Conservation (phyloP, 2,113 vertebrate species). For the Myanophis thanlyinensis region DNA sequence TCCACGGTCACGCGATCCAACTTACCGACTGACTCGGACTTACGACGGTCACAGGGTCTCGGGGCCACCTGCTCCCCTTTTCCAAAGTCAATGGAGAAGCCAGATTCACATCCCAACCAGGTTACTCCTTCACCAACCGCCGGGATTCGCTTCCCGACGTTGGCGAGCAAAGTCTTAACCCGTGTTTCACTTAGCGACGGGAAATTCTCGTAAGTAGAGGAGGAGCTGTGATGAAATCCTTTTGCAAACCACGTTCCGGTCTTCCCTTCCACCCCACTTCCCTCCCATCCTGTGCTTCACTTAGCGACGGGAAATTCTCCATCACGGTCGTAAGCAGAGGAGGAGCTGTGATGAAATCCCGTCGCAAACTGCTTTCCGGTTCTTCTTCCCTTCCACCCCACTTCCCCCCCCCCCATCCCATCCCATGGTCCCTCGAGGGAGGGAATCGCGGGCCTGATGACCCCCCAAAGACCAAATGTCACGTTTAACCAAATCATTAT, state of each 20-base stretch:
- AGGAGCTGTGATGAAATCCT: constrained; percentile 40
- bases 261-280: background rate
- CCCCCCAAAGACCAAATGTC: constrained; percentile 84
- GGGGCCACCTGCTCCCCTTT: no score
- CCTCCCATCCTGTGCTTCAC: rapidly evolving
- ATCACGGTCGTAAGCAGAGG: no score
- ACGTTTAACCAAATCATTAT: constrained; percentile 91
- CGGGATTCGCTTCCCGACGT: no score
- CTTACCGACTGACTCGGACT: no score
- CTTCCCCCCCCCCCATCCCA: background rate
- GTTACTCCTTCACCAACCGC: no score
- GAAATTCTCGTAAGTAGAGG: no score
- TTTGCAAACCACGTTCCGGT: constrained; percentile 77
- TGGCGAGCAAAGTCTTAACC: no score
- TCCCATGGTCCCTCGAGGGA: constrained; percentile 44
- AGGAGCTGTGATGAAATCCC: constrained; percentile 40
- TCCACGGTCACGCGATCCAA: no score
- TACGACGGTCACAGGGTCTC: no score
- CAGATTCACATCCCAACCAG: no score
- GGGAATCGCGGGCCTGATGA: constrained; percentile 81
- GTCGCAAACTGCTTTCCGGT: constrained; percentile 77
- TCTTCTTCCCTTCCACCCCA: background rate
- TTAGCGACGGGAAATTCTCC: background rate
- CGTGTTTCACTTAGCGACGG: background rate
- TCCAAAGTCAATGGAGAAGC: no score